Percentiles rank a stretch among this genome's conserved stretches.
Conservation (phyloP, 2,888 invertebrate genomes). For the Amiota mariae region DNA sequence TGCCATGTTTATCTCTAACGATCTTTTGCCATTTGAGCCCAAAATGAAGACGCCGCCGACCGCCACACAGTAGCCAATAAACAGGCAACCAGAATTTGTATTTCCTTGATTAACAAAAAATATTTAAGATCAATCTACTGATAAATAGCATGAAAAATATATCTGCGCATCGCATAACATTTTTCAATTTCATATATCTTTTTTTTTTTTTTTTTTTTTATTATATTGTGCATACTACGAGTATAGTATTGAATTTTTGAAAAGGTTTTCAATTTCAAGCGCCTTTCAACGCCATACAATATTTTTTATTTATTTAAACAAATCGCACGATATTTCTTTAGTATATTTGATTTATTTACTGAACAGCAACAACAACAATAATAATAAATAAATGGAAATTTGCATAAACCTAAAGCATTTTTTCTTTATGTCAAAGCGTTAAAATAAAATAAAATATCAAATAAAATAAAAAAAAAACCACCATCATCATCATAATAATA, state of each 20-base stretch:
- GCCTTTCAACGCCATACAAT: conserved; percentile 40
- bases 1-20: no score
- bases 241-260: not conserved
- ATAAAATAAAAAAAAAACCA: conserved; percentile 6
- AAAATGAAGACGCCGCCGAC: not conserved
- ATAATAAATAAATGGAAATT: conserved; percentile 17
- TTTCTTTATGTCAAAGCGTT: conserved; percentile 8
- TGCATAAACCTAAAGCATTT: conserved; percentile 42
- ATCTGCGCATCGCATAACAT: not conserved
- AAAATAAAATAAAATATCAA: not conserved
- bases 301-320: conserved; percentile 17
- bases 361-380: conserved; percentile 4
- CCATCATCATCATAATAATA: not conserved
- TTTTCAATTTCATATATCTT: not conserved
- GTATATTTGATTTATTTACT: not conserved
- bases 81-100: not conserved
- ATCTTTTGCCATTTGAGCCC: no score
- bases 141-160: not conserved
- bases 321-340: not conserved
- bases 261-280: conserved; percentile 15
- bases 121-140: no score
- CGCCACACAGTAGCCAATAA: conserved; percentile 43
- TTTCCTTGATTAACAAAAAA: not conserved
- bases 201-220: not conserved
- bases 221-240: not conserved